Percentiles rank a stretch among this genome's conserved stretches.
phyloP scores from a whole-genome alignment of 2,797 vertebrate genomes.

The Gallirallus australis region DNA sequence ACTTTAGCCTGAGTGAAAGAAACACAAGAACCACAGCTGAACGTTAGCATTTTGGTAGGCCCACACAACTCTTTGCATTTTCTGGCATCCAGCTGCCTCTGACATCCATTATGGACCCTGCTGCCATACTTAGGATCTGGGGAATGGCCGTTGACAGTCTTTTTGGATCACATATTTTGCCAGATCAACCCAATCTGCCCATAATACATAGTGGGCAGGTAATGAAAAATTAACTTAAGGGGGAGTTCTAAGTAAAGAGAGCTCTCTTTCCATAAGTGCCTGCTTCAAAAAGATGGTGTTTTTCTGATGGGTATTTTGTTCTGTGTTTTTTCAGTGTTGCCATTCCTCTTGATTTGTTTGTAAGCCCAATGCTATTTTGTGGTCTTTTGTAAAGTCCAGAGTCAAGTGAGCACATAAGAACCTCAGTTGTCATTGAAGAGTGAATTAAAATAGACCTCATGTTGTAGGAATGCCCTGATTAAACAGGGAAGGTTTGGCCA shows the following conservation, averaged over 20 bases:
- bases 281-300: not conserved
- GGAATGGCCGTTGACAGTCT: not conserved
- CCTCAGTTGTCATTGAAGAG: not conserved
- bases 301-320: not conserved
- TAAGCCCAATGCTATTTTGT: not conserved
- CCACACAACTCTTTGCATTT: not conserved
- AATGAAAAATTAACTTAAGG: not conserved
- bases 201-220: not conserved
- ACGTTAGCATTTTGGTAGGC: rapidly evolving
- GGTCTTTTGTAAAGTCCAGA: not conserved
- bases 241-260: not conserved
- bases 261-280: not conserved
- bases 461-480: not conserved
- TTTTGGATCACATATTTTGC: not conserved
- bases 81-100: not conserved
- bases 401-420: not conserved
- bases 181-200: not conserved
- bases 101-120: not conserved
- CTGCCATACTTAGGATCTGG: not conserved
- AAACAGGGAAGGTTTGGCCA: not conserved
- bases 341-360: not conserved
- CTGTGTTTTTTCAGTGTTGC: not conserved
- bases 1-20: not conserved
- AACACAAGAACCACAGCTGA: not conserved
- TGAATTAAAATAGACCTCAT: not conserved